phyloP scores from a whole-genome alignment of 2,797 vertebrate species.

The Notolabrus celidotus region DNA sequence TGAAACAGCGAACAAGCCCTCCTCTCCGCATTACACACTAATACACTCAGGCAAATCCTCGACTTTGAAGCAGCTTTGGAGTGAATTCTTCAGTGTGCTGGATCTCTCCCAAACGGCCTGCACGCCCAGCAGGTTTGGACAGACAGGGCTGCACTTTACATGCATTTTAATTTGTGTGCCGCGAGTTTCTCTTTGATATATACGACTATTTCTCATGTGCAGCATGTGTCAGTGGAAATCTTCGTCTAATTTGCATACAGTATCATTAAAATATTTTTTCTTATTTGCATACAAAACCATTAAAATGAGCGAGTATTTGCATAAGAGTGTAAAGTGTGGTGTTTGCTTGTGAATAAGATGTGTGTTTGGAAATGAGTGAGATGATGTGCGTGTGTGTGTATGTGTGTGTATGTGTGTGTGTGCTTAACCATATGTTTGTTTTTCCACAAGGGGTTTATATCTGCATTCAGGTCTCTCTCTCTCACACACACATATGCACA shows the following conservation, averaged over 20 bases:
- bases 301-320: conserved; percentile 59
- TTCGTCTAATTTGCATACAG: conserved; percentile 53
- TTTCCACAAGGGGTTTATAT: conserved; percentile 69
- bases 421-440: conserved; percentile 55
- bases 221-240: conserved; percentile 36
- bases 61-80: conserved; percentile 19
- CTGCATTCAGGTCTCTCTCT: conserved; percentile 64
- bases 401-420: conserved; percentile 18
- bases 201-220: conserved; percentile 37
- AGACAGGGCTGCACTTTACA: conserved; percentile 17
- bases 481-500: background rate
- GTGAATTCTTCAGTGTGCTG: background rate
- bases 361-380: conserved; percentile 2
- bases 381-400: background rate
- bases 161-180: conserved; percentile 51
- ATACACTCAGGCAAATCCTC: conserved; percentile 11
- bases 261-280: conserved; percentile 41
- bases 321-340: conserved; percentile 37
- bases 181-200: conserved; percentile 52
- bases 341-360: conserved; percentile 35
- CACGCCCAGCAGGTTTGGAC: conserved; percentile 25
- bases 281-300: conserved; percentile 52
- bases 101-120: conserved; percentile 19
- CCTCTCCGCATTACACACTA: conserved; percentile 2
- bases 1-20: conserved; percentile 8